Percentiles rank a stretch among this genome's conserved stretches.
Evolutionary conservation across 2,797 vertebrate genomes (phyloP).

Genomic region (Rhinatrema bivittatum): DNA sequence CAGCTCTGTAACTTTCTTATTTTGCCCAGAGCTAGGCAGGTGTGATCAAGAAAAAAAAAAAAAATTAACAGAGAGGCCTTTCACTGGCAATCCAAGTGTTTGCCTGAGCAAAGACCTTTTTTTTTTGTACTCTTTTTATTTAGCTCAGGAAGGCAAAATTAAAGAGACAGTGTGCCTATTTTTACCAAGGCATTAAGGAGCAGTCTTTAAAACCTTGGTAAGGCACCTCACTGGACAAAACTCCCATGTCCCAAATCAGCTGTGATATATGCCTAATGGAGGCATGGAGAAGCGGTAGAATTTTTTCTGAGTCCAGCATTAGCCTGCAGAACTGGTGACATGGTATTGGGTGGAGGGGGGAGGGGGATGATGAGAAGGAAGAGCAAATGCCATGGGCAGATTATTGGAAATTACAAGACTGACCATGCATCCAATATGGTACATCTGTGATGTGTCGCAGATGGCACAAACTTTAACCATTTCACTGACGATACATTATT

Average conservation of each 20-base stretch:
- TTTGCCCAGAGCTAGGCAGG: constrained; percentile 46
- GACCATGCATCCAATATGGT: no score
- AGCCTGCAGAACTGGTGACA: no score
- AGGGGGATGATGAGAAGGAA: no score
- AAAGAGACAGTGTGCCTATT: constrained; percentile 29
- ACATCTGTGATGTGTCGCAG: no score
- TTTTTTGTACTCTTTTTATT: neutral
- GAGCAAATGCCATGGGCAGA: no score
- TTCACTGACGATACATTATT: no score
- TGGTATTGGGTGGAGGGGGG: no score
- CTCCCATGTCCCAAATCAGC: neutral
- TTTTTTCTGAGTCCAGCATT: no score
- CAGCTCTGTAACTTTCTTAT: constrained; percentile 33
- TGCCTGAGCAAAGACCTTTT: constrained; percentile 31
- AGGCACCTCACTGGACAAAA: neutral
- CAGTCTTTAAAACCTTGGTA: neutral
- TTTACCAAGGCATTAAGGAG: neutral
- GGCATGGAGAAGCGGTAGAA: no score
- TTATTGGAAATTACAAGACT: no score
- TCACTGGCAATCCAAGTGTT: constrained; percentile 48
- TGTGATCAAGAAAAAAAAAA: constrained; percentile 32
- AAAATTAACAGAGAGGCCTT: neutral
- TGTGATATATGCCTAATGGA: no score
- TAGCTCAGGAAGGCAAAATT: constrained; percentile 11
- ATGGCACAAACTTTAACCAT: no score